Conservation (phyloP, 2,113 vertebrate genomes). For the Spheniscus mendiculus region DNA sequence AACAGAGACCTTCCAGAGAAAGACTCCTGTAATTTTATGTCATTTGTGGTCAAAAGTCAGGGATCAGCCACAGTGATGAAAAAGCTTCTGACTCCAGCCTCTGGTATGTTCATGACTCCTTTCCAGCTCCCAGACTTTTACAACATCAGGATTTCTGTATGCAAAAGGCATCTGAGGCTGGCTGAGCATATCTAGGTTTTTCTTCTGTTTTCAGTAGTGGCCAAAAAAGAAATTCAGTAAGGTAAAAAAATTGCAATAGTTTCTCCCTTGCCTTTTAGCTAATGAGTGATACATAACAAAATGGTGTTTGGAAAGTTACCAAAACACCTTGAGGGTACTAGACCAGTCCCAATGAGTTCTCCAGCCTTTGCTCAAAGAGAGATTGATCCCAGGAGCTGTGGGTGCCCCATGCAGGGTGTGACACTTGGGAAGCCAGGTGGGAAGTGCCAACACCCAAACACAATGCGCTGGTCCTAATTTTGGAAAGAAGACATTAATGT, state of each 20-base stretch:
- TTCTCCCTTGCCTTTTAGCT: not conserved
- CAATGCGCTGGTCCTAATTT: not conserved
- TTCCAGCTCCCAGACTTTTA: not conserved
- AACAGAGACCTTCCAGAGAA: not conserved
- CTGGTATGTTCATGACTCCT: not conserved
- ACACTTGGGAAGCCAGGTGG: not conserved
- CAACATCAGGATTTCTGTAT: not conserved
- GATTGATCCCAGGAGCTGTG: not conserved
- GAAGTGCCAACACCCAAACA: not conserved
- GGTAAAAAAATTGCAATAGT: not conserved
- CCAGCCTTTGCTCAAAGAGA: not conserved
- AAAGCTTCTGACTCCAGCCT: not conserved
- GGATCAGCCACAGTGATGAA: not conserved
- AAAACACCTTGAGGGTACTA: not conserved
- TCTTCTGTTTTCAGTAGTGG: not conserved
- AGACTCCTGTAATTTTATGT: not conserved
- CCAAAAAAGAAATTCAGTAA: not conserved
- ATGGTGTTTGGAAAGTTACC: not conserved
- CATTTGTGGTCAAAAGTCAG: not conserved
- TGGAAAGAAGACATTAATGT: not conserved
- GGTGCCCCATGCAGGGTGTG: not conserved
- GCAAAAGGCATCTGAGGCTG: not conserved
- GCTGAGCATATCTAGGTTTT: not conserved
- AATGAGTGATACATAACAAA: not conserved
- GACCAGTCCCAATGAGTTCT: not conserved